Percentiles rank a stretch among this genome's conserved stretches.
These are phyloP conservation scores for Setipinna tenuifilis DNA, from an alignment of 2,797 vertebrate species.

Conservation along the genomic window DNA sequence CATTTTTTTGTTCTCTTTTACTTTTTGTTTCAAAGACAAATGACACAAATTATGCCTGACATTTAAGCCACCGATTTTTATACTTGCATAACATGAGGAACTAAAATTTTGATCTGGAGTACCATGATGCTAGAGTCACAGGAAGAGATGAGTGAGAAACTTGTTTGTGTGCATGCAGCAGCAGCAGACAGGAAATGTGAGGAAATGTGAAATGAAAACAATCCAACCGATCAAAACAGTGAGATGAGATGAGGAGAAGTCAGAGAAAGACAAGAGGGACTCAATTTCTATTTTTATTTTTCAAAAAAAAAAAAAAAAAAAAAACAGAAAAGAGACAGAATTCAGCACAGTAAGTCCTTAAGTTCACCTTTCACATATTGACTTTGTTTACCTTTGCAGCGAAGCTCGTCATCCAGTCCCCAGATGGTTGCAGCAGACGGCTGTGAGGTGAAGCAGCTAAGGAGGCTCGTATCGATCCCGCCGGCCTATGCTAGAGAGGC, in stretches of 20 bases:
- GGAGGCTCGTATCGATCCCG: slow-evolving; percentile 75
- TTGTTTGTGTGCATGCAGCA: slow-evolving; percentile 24
- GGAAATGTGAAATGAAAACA: neutral
- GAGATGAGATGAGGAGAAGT: slow-evolving; percentile 33
- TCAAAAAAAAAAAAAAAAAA: slow-evolving; percentile 23
- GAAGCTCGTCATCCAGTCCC: slow-evolving; percentile 63
- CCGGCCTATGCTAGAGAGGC: slow-evolving; percentile 61
- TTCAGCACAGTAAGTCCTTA: slow-evolving; percentile 39
- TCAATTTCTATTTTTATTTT: neutral
- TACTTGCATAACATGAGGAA: slow-evolving; percentile 48
- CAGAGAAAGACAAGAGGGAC: slow-evolving; percentile 22
- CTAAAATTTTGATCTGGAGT: slow-evolving; percentile 42
- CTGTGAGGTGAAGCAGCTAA: slow-evolving; percentile 76
- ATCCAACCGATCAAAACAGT: slow-evolving; percentile 17
- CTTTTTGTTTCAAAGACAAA: neutral
- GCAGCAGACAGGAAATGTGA: neutral
- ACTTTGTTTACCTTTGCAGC: slow-evolving; percentile 67
- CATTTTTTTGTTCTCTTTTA: neutral
- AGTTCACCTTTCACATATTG: slow-evolving; percentile 65
- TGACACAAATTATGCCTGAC: slow-evolving; percentile 57
- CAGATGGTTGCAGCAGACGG: slow-evolving; percentile 61
- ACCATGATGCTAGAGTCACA: slow-evolving; percentile 43
- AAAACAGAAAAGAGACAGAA: slow-evolving; percentile 2
- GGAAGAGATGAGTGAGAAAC: slow-evolving; percentile 20
- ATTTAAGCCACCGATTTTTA: slow-evolving; percentile 54